A percentile compares a stretch with the other conserved stretches of the same genome.
These are phyloP conservation scores for Centropristis striata DNA, from an alignment of 2,113 vertebrate genomes.

Conservation along the genomic window DNA sequence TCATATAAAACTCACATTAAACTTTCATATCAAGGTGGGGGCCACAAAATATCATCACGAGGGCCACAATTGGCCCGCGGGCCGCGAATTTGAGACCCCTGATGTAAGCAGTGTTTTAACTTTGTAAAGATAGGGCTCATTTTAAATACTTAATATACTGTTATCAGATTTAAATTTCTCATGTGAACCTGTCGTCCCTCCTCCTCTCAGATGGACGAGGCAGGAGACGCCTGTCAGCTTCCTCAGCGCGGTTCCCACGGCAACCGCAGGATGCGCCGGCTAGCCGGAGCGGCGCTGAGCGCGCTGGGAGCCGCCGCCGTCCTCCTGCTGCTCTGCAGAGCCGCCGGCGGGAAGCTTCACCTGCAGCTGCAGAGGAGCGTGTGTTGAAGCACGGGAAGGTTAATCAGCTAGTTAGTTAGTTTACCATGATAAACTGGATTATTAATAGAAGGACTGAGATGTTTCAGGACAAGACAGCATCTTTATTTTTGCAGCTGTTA, in stretches of 20 bases:
- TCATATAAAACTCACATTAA: too few relatives aligned
- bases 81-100: too few relatives aligned
- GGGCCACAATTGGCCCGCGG: too few relatives aligned
- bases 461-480: background rate
- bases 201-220: slow-evolving; percentile 80
- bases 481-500: slow-evolving; percentile 1
- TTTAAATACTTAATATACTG: too few relatives aligned
- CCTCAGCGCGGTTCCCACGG: slow-evolving; percentile 72
- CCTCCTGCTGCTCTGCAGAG: slow-evolving; percentile 82
- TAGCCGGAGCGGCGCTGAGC: slow-evolving; percentile 78
- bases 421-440: background rate
- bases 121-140: too few relatives aligned
- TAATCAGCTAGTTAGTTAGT: background rate
- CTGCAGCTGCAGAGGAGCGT: slow-evolving; percentile 2
- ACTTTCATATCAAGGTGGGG: too few relatives aligned
- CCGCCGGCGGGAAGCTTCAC: slow-evolving; percentile 65
- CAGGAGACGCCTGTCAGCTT: slow-evolving; percentile 78
- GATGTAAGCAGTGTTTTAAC: too few relatives aligned
- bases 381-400: background rate
- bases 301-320: slow-evolving; percentile 84
- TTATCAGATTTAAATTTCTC: too few relatives aligned
- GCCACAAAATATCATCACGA: too few relatives aligned
- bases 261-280: slow-evolving; percentile 64
- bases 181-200: slow-evolving; percentile 12
- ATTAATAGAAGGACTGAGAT: background rate